phyloP scores from a whole-genome alignment of 2,113 vertebrate species.

The Riparia riparia region DNA sequence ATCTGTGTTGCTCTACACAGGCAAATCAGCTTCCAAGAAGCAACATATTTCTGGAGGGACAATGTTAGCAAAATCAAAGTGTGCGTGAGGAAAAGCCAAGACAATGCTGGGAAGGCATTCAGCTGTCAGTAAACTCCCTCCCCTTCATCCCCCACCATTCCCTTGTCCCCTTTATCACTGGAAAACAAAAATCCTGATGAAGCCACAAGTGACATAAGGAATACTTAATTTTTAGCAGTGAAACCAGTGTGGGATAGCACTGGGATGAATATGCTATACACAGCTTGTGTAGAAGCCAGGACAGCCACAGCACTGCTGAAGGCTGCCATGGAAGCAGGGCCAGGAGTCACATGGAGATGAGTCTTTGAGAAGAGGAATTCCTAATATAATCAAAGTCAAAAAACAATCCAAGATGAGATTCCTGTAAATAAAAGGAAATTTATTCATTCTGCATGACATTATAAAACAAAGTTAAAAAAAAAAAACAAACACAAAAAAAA shows the following conservation, averaged over 20 bases:
- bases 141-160: not conserved
- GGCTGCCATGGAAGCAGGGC: not conserved
- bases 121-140: not conserved
- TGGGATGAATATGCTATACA: not conserved
- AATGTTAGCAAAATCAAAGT: not conserved
- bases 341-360: conserved; percentile 24
- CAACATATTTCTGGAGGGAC: not conserved
- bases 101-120: not conserved
- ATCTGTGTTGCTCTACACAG: not conserved
- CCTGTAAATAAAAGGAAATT: not conserved
- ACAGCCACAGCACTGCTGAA: not conserved
- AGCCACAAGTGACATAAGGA: not conserved
- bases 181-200: not conserved
- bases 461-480: not conserved
- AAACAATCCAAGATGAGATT: not conserved
- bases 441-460: not conserved
- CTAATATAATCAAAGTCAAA: conserved; percentile 10
- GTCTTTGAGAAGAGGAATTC: not conserved
- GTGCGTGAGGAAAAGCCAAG: not conserved
- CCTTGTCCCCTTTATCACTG: not conserved
- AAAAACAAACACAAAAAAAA: too few relatives aligned
- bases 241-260: not conserved
- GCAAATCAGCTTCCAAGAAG: not conserved
- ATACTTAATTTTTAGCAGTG: not conserved
- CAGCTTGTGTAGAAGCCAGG: not conserved